These are phyloP conservation scores for Caenorhabditis japonica DNA, from an alignment of 2,888 invertebrate species.

Conservation along the genomic window DNA sequence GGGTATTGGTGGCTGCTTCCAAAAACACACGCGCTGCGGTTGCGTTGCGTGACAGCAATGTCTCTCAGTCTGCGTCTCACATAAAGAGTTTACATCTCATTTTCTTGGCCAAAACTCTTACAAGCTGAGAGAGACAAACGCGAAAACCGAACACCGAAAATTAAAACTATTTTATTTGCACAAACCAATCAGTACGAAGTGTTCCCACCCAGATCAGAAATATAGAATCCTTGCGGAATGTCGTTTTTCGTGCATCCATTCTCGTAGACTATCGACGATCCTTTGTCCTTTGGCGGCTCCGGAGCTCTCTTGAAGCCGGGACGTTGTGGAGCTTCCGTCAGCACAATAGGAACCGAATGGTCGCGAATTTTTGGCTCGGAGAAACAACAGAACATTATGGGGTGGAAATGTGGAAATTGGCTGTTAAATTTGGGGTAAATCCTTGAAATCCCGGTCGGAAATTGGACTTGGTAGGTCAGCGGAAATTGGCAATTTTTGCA, in stretches of 20 bases:
- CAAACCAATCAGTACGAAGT: background rate
- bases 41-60: too few relatives aligned
- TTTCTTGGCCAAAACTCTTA: too few relatives aligned
- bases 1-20: too few relatives aligned
- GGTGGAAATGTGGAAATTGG: background rate
- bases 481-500: too few relatives aligned
- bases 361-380: background rate
- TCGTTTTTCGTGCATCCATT: conserved; percentile 4
- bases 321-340: conserved; percentile 17
- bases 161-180: too few relatives aligned
- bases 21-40: too few relatives aligned
- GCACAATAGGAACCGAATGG: background rate
- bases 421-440: too few relatives aligned
- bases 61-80: too few relatives aligned
- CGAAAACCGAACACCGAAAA: too few relatives aligned
- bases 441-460: background rate
- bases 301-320: conserved; percentile 27
- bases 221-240: conserved; percentile 22
- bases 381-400: conserved; percentile 11
- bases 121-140: too few relatives aligned
- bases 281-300: conserved; percentile 23
- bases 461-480: background rate
- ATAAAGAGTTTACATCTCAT: too few relatives aligned
- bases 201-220: conserved; percentile 23
- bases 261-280: conserved; percentile 29